These are phyloP conservation scores for Achatina immaculata DNA, from an alignment of 1,140 invertebrate species.

Conservation along the genomic window DNA sequence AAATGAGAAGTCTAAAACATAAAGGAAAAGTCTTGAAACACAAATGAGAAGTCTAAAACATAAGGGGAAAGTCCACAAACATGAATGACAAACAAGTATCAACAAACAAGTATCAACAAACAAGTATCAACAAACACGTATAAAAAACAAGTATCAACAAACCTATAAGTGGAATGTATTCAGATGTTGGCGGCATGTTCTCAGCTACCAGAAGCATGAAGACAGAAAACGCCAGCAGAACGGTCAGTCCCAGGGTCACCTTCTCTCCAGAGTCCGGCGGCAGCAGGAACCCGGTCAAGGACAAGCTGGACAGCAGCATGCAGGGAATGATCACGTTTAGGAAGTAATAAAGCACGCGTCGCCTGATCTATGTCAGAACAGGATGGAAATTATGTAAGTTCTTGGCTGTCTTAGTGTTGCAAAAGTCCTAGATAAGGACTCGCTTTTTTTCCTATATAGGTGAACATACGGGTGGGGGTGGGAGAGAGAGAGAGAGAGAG, in stretches of 20 bases:
- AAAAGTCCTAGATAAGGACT: no score
- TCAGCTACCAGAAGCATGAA: conserved; percentile 77
- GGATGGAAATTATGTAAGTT: conserved; percentile 43
- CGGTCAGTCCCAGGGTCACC: conserved; percentile 71
- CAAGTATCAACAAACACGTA: neutral
- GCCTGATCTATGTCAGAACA: conserved; percentile 70
- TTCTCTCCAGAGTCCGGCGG: conserved; percentile 70
- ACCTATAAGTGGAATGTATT: conserved; percentile 76
- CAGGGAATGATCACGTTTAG: conserved; percentile 71
- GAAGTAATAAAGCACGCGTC: conserved; percentile 65
- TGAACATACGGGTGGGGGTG: no score
- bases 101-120: no score
- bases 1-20: no score
- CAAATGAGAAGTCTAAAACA: no score
- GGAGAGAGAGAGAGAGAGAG: no score
- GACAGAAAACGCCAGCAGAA: conserved; percentile 77
- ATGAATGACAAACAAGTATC: no score
- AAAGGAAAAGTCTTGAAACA: no score
- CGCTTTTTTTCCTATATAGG: no score
- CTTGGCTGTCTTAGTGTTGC: no score
- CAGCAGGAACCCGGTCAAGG: conserved; percentile 63
- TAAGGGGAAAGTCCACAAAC: no score
- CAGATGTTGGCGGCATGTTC: conserved; percentile 77
- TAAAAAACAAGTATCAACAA: conserved; percentile 42
- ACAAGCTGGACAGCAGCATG: conserved; percentile 66